phyloP scores from a whole-genome alignment of 2,797 vertebrate genomes.

The Lepus townsendii region DNA sequence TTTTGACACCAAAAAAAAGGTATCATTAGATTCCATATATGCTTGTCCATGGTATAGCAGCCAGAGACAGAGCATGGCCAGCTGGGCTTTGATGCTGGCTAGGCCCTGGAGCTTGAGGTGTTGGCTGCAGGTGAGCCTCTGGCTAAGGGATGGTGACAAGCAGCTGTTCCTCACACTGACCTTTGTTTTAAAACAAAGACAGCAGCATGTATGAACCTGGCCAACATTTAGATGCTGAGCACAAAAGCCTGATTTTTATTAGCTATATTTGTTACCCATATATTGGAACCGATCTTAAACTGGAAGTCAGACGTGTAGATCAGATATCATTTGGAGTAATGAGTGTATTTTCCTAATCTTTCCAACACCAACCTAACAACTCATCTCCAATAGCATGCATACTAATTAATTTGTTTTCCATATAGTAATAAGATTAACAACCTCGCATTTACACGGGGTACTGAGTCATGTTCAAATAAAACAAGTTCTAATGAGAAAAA shows the following conservation, averaged over 20 bases:
- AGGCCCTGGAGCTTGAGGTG: background rate
- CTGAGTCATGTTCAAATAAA: slow-evolving; percentile 91
- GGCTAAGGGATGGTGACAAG: background rate
- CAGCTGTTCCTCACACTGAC: slow-evolving; percentile 27
- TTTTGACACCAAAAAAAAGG: too few relatives aligned
- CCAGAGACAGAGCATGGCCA: background rate
- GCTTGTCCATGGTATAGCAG: too few relatives aligned
- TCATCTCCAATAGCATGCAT: slow-evolving; percentile 90
- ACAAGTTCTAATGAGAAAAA: slow-evolving; percentile 92
- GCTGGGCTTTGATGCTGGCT: background rate
- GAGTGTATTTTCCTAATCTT: slow-evolving; percentile 89
- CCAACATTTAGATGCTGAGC: slow-evolving; percentile 66
- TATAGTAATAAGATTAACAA: slow-evolving; percentile 91
- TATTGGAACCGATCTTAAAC: slow-evolving; percentile 84
- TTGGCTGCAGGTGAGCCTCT: background rate
- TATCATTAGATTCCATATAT: too few relatives aligned
- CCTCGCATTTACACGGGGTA: slow-evolving; percentile 88
- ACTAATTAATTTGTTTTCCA: slow-evolving; percentile 91
- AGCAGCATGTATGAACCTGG: background rate
- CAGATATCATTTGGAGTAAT: slow-evolving; percentile 89
- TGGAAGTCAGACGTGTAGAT: slow-evolving; percentile 85
- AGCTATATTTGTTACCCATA: slow-evolving; percentile 80
- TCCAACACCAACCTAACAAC: slow-evolving; percentile 87
- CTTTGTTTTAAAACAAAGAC: slow-evolving; percentile 76
- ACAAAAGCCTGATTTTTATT: slow-evolving; percentile 76